Conservation (phyloP, 2,797 vertebrate species). For the Coracias cyanogaster region DNA sequence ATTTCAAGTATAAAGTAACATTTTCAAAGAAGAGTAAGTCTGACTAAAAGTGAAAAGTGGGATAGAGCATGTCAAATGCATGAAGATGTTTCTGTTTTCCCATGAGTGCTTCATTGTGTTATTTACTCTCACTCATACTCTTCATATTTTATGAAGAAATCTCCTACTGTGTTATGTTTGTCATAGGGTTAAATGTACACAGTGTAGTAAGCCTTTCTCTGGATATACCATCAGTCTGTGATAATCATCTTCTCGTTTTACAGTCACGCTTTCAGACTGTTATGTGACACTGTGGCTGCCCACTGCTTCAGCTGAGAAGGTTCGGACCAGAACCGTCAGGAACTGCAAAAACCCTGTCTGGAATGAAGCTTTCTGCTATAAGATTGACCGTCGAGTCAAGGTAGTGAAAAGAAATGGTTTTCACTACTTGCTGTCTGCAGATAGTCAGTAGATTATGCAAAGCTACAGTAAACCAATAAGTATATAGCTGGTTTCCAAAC, state of each 20-base stretch:
- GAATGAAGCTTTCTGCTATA: slow-evolving; percentile 88
- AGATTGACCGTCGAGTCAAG: slow-evolving; percentile 82
- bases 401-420: slow-evolving; percentile 38
- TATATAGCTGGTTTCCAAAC: neutral
- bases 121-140: neutral
- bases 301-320: slow-evolving; percentile 77
- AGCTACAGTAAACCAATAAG: neutral
- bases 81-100: neutral
- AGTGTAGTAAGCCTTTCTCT: neutral
- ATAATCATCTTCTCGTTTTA: neutral
- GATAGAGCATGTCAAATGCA: neutral
- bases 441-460: neutral
- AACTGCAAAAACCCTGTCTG: slow-evolving; percentile 82
- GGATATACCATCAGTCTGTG: neutral
- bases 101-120: neutral
- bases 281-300: slow-evolving; percentile 86
- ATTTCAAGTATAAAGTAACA: neutral
- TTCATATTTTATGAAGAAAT: neutral
- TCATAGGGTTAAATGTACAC: neutral
- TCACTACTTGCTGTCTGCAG: neutral
- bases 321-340: slow-evolving; percentile 79
- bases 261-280: slow-evolving; percentile 84
- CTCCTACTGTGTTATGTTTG: fast-evolving
- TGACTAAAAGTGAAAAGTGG: neutral
- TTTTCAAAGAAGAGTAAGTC: neutral